These are phyloP conservation scores for Tenthredo scrophulariae DNA, from an alignment of 2,888 invertebrate species.

Conservation along the genomic window DNA sequence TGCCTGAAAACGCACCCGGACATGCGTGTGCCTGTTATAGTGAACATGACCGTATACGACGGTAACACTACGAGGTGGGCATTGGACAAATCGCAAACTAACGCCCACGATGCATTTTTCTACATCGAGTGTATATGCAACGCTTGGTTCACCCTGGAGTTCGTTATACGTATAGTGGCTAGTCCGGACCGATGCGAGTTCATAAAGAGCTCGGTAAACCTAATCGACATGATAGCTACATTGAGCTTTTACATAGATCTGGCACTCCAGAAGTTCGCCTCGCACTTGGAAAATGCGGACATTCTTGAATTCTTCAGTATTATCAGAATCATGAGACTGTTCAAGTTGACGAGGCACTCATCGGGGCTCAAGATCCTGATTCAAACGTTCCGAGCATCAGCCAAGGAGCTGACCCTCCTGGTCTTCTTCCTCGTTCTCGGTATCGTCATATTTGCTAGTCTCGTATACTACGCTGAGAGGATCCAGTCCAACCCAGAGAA, in stretches of 20 bases:
- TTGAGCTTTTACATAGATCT: slow-evolving; percentile 98
- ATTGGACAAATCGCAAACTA: slow-evolving; percentile 94
- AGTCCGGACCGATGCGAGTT: slow-evolving; percentile 97
- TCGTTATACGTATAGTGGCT: slow-evolving; percentile 94
- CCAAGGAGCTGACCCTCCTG: slow-evolving; percentile 96
- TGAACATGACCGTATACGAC: slow-evolving; percentile 88
- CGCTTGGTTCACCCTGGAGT: slow-evolving; percentile 99
- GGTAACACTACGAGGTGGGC: slow-evolving; percentile 89
- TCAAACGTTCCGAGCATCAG: slow-evolving; percentile 98
- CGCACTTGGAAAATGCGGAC: slow-evolving; percentile 95
- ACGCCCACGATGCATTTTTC: slow-evolving; percentile 98
- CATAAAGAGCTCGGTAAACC: slow-evolving; percentile 97
- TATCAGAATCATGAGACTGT: slow-evolving; percentile 98
- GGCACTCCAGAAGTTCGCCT: slow-evolving; percentile 92
- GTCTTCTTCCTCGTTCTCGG: slow-evolving; percentile 99
- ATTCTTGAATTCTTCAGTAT: slow-evolving; percentile 99
- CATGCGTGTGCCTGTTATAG: slow-evolving; percentile 95
- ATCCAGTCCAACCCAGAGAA: slow-evolving; percentile 97
- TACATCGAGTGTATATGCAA: slow-evolving; percentile 99
- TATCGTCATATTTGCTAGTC: slow-evolving; percentile 96
- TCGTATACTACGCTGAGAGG: slow-evolving; percentile 98
- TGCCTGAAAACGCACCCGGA: slow-evolving; percentile 99
- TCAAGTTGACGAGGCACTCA: slow-evolving; percentile 97
- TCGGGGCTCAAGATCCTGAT: slow-evolving; percentile 99
- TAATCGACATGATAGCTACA: slow-evolving; percentile 99